Evolutionary conservation across 2,888 invertebrate genomes (phyloP).

Genomic region (Sarcophaga carnaria): DNA sequence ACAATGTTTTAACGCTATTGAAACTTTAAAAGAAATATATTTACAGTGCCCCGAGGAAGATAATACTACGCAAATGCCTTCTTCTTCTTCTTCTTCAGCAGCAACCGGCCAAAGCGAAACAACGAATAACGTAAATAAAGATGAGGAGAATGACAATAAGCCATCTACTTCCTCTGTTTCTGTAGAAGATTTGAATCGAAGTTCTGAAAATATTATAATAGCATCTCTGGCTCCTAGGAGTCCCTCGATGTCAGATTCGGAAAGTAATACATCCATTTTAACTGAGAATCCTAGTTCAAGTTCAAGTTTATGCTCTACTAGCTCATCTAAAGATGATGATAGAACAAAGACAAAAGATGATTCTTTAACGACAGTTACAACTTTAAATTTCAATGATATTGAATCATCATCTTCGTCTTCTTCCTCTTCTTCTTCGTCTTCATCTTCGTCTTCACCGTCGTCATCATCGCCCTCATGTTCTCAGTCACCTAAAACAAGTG

Average conservation of each 20-base stretch:
- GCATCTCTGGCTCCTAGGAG: not conserved
- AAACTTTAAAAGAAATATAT: constrained; percentile 83
- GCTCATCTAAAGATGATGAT: constrained; percentile 1
- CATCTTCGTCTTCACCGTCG: constrained; percentile 64
- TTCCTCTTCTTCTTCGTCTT: constrained; percentile 66
- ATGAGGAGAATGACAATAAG: not conserved
- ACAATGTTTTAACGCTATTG: constrained; percentile 84
- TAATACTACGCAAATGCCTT: not conserved
- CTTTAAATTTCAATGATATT: constrained; percentile 6
- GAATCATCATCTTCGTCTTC: constrained; percentile 66
- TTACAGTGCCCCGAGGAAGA: constrained; percentile 81
- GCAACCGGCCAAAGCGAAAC: not conserved
- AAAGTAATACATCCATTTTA: not conserved
- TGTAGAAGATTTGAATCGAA: not conserved
- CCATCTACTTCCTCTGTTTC: constrained; percentile 52
- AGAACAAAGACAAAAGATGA: not conserved
- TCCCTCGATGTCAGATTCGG: not conserved
- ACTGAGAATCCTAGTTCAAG: constrained; percentile 3
- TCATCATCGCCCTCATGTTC: constrained; percentile 61
- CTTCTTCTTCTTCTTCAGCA: not conserved
- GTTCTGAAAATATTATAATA: constrained; percentile 19
- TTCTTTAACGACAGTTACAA: not conserved
- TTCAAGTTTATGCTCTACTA: not conserved
- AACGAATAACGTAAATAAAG: constrained; percentile 7
- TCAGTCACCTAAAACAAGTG: constrained; percentile 11